Percentiles rank a stretch among this genome's conserved stretches.
phyloP scores from a whole-genome alignment of 2,797 vertebrate genomes.

The Artibeus jamaicensis region DNA sequence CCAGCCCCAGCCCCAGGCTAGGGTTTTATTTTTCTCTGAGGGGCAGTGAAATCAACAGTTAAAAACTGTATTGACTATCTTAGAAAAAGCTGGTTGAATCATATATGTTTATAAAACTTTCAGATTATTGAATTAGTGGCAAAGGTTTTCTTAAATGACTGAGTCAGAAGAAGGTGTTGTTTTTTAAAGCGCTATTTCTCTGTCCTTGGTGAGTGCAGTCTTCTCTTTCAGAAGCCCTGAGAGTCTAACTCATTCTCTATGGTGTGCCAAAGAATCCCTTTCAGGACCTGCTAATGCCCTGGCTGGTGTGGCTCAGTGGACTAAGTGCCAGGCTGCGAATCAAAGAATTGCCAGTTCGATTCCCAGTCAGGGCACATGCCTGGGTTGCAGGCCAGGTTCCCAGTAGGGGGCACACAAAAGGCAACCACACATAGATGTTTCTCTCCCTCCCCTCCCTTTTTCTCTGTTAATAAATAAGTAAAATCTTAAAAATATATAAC shows the following conservation, averaged over 20 bases:
- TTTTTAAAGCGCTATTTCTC: neutral
- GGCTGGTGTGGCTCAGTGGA: too few species aligned
- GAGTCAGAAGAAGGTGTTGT: neutral
- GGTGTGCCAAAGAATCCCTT: neutral
- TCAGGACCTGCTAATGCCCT: neutral
- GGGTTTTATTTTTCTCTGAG: neutral
- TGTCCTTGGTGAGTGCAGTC: neutral
- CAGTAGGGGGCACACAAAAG: too few species aligned
- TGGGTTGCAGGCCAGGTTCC: too few species aligned
- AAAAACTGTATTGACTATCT: neutral
- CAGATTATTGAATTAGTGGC: neutral
- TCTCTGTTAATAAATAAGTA: too few species aligned
- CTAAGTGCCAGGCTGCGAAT: too few species aligned
- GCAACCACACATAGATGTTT: too few species aligned
- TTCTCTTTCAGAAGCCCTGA: neutral
- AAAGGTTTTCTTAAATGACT: slow-evolving; percentile 38
- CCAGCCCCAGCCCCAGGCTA: too few species aligned
- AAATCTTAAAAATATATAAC: too few species aligned
- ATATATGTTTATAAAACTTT: neutral
- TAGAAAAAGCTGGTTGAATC: neutral
- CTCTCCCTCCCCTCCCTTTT: too few species aligned
- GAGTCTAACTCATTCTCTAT: neutral
- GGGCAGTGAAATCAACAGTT: slow-evolving; percentile 37
- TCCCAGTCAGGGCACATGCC: too few species aligned
- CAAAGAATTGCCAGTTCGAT: too few species aligned